These are phyloP conservation scores for Drosophila picticornis DNA, from an alignment of 2,888 invertebrate genomes.

Conservation along the genomic window DNA sequence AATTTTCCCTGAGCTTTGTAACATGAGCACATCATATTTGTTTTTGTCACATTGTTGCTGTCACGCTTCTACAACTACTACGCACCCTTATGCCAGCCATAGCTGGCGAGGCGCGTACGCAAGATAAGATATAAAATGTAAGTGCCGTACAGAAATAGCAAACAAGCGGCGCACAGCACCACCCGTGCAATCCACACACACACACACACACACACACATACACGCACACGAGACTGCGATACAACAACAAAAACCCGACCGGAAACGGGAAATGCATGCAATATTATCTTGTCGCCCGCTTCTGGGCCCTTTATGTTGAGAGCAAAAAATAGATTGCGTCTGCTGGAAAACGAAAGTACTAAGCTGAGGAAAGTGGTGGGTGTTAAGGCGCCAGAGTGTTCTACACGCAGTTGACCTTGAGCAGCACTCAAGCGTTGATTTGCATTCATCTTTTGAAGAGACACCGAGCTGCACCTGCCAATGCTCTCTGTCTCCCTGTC, in stretches of 20 bases:
- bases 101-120: slow-evolving; percentile 33
- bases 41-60: slow-evolving; percentile 55
- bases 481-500: neutral
- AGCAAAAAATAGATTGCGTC: slow-evolving; percentile 15
- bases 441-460: slow-evolving; percentile 27
- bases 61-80: slow-evolving; percentile 31
- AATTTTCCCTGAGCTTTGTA: neutral
- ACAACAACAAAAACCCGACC: slow-evolving; percentile 44
- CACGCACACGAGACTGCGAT: slow-evolving; percentile 18
- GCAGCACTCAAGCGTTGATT: slow-evolving; percentile 17
- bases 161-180: slow-evolving; percentile 31
- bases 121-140: slow-evolving; percentile 66
- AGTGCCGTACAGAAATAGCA: slow-evolving; percentile 67
- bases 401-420: slow-evolving; percentile 52
- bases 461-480: slow-evolving; percentile 44
- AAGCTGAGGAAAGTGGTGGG: neutral
- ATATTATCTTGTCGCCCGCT: slow-evolving; percentile 64
- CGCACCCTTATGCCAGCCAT: slow-evolving; percentile 26
- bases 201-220: slow-evolving; percentile 2
- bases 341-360: slow-evolving; percentile 20
- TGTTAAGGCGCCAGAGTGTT: slow-evolving; percentile 11
- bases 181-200: slow-evolving; percentile 45
- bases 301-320: slow-evolving; percentile 16
- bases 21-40: slow-evolving; percentile 45
- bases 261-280: slow-evolving; percentile 73